These are phyloP conservation scores for Drosophila ambigua DNA, from an alignment of 1,140 invertebrate genomes.

Conservation along the genomic window DNA sequence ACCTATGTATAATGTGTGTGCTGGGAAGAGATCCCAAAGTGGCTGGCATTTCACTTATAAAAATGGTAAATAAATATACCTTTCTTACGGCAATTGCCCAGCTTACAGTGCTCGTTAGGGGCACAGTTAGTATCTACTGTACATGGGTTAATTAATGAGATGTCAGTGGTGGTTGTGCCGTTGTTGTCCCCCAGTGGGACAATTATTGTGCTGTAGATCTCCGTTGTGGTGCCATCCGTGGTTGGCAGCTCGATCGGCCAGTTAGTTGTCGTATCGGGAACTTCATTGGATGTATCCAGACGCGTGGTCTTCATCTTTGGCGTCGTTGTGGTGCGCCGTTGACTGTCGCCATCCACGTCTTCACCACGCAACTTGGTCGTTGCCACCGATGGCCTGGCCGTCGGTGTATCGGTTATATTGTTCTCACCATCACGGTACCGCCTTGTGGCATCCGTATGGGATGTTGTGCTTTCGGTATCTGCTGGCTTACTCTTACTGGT, in stretches of 20 bases:
- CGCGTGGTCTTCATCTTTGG: conserved; percentile 80
- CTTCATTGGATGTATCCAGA: conserved; percentile 76
- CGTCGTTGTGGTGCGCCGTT: conserved; percentile 65
- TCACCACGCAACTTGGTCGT: conserved; percentile 65
- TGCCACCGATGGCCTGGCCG: conserved; percentile 47
- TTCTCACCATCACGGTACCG: conserved; percentile 81
- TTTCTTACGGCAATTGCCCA: conserved; percentile 85
- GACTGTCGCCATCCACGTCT: conserved; percentile 49
- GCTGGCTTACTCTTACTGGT: conserved; percentile 58
- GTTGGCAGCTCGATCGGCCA: conserved; percentile 80
- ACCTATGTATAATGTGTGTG: no score
- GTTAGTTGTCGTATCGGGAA: conserved; percentile 59
- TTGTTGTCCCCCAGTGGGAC: conserved; percentile 25
- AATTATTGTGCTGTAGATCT: conserved; percentile 55
- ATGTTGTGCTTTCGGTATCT: conserved; percentile 57
- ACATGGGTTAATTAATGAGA: conserved; percentile 82
- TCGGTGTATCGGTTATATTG: conserved; percentile 77
- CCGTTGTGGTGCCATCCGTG: conserved; percentile 69
- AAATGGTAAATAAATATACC: conserved; percentile 78
- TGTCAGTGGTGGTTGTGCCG: conserved; percentile 52
- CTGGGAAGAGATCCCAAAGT: conserved; percentile 36
- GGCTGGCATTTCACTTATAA: conserved; percentile 34
- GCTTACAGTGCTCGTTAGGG: conserved; percentile 85
- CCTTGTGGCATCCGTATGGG: conserved; percentile 73
- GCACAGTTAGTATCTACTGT: conserved; percentile 85